phyloP scores from a whole-genome alignment of 2,797 vertebrate genomes.

The Muraenolepis orangiensis region DNA sequence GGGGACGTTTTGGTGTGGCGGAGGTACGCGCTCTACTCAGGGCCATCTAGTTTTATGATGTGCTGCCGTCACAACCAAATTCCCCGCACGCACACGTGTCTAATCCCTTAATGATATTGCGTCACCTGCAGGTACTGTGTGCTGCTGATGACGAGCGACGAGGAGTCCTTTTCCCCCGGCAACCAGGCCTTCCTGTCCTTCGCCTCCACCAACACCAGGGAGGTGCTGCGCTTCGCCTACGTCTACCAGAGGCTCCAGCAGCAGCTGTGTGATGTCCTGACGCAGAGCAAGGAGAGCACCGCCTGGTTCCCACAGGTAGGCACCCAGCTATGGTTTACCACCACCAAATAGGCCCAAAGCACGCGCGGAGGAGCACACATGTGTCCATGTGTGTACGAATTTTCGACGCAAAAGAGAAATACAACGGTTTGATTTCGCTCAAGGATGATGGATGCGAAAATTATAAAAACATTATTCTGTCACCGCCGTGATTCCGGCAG shows the following conservation, averaged over 20 bases:
- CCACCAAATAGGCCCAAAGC: background rate
- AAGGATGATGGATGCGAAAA: too few relatives aligned
- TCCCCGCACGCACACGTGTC: background rate
- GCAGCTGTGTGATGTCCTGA: constrained; percentile 78
- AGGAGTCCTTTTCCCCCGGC: constrained; percentile 69
- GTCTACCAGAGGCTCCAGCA: constrained; percentile 83
- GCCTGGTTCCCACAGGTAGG: constrained; percentile 62
- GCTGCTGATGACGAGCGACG: constrained; percentile 82
- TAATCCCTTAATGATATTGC: background rate
- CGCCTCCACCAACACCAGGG: constrained; percentile 83
- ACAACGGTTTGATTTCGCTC: too few relatives aligned
- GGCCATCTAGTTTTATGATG: too few relatives aligned
- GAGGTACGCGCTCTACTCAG: too few relatives aligned
- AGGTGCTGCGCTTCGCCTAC: constrained; percentile 86
- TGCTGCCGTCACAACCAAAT: too few relatives aligned
- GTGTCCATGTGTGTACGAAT: too few relatives aligned
- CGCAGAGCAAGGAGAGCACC: constrained; percentile 69
- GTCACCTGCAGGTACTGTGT: constrained; percentile 82
- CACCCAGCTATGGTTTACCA: background rate
- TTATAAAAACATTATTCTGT: too few relatives aligned
- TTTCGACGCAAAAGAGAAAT: too few relatives aligned
- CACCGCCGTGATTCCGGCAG: too few relatives aligned
- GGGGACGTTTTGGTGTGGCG: too few relatives aligned
- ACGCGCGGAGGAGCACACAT: background rate
- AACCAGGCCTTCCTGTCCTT: constrained; percentile 87